phyloP scores from a whole-genome alignment of 2,113 vertebrate species.

The Oriolus oriolus region DNA sequence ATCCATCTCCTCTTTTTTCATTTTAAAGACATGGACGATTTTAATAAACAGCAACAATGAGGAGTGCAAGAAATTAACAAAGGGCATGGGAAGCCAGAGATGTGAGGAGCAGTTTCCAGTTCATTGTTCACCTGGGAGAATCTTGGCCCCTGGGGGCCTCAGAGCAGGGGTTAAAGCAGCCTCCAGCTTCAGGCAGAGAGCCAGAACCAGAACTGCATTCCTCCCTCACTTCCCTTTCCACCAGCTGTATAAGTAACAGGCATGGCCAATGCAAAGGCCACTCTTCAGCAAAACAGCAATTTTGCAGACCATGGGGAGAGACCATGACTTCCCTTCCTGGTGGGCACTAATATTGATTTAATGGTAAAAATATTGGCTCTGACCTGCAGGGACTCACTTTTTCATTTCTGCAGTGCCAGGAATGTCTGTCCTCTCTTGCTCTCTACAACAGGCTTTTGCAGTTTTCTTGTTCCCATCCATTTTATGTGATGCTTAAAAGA shows the following conservation, averaged over 20 bases:
- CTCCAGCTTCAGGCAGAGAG: background rate
- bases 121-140: background rate
- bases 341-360: background rate
- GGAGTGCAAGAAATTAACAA: background rate
- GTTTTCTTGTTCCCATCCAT: background rate
- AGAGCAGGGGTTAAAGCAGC: background rate
- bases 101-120: background rate
- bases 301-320: background rate
- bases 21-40: constrained; percentile 16
- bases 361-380: background rate
- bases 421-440: background rate
- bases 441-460: background rate
- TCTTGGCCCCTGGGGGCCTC: background rate
- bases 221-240: background rate
- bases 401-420: accelerated
- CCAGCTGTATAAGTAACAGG: background rate
- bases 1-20: background rate
- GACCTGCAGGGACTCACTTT: background rate
- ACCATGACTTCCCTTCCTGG: background rate
- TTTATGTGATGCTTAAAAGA: background rate
- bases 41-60: background rate
- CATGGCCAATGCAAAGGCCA: background rate
- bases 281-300: background rate
- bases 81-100: background rate
- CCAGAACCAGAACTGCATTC: background rate